Percentiles rank a stretch among this genome's conserved stretches.
phyloP scores from a whole-genome alignment of 2,113 vertebrate species.

The Antennarius striatus region DNA sequence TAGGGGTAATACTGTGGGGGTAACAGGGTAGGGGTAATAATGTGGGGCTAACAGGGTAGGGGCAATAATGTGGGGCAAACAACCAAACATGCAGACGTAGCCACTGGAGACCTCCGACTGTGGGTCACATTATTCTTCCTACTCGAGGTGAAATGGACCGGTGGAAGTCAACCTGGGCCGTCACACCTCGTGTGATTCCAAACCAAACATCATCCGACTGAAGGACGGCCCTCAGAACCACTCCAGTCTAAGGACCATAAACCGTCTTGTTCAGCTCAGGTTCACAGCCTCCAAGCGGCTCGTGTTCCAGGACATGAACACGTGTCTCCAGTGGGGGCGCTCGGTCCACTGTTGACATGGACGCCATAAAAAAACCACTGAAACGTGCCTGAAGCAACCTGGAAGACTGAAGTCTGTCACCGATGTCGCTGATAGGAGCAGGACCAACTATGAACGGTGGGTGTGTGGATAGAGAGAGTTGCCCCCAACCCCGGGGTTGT shows the following conservation, averaged over 20 bases:
- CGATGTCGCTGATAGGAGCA: slow-evolving; percentile 22
- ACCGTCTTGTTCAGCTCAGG: slow-evolving; percentile 7
- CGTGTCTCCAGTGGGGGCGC: slow-evolving; percentile 10
- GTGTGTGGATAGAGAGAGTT: no score
- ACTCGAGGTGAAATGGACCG: not conserved
- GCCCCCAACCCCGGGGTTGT: no score
- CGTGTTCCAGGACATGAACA: slow-evolving; percentile 37
- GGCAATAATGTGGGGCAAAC: not conserved
- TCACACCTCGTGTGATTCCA: not conserved
- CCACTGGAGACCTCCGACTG: slow-evolving; percentile 27
- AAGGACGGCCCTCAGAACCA: not conserved
- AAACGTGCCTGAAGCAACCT: slow-evolving; percentile 27
- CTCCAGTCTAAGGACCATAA: slow-evolving; percentile 6
- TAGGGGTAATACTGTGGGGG: no score
- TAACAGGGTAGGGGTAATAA: no score
- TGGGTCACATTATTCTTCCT: not conserved
- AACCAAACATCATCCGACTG: not conserved
- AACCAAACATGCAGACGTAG: slow-evolving; percentile 17
- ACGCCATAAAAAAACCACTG: slow-evolving; percentile 34
- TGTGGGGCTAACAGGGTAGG: no score
- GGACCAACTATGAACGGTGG: slow-evolving; percentile 1
- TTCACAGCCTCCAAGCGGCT: slow-evolving; percentile 17
- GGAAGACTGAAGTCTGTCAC: slow-evolving; percentile 12
- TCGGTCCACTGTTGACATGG: slow-evolving; percentile 30
- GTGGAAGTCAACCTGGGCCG: slow-evolving; percentile 2